Conservation (phyloP, 2,113 vertebrate species). For the Sturnira hondurensis region DNA sequence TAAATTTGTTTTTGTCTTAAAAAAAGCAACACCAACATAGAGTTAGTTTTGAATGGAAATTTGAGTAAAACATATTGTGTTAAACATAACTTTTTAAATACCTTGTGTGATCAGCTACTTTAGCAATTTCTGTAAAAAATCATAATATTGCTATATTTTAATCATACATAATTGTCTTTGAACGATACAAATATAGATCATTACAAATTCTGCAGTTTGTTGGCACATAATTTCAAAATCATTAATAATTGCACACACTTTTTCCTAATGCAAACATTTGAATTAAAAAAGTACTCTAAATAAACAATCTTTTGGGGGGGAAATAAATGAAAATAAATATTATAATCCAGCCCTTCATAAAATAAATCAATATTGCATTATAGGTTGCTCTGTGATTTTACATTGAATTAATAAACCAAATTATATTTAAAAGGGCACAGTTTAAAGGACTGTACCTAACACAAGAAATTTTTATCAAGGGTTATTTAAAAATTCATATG, state of each 20-base stretch:
- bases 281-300: background rate
- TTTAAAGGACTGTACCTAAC: background rate
- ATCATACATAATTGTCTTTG: background rate
- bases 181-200: background rate
- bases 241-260: background rate
- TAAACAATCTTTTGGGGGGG: background rate
- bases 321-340: background rate
- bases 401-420: background rate
- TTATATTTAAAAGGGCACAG: background rate
- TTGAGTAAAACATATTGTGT: background rate
- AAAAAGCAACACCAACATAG: background rate
- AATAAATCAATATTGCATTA: background rate
- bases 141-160: background rate
- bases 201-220: background rate
- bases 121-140: background rate
- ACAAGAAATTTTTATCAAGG: background rate
- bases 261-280: background rate
- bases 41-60: background rate
- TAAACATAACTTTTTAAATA: background rate
- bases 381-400: background rate
- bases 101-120: background rate
- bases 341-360: background rate
- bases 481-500: background rate
- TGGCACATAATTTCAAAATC: background rate
- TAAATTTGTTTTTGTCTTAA: background rate